A percentile compares a stretch with the other conserved stretches of the same genome.
These are phyloP conservation scores for Danionella dracula DNA, from an alignment of 2,797 vertebrate genomes.

Conservation along the genomic window DNA sequence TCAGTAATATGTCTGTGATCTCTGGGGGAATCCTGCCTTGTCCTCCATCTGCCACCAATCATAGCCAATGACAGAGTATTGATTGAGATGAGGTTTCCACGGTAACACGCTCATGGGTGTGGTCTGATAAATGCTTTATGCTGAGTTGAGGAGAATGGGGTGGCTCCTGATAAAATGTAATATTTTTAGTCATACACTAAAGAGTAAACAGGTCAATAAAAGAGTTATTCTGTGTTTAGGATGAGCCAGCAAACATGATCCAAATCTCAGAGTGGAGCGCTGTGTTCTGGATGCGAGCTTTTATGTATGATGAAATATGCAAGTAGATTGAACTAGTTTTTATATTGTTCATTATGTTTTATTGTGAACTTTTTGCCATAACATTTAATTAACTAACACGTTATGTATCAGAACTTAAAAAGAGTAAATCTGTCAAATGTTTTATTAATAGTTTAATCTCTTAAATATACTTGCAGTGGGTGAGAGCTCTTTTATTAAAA, in stretches of 20 bases:
- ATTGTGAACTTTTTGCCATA: too few relatives aligned
- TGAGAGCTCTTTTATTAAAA: too few relatives aligned
- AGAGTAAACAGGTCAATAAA: neutral
- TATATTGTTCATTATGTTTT: too few relatives aligned
- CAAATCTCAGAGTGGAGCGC: neutral
- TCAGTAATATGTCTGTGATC: slow-evolving; percentile 30
- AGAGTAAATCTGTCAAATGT: too few relatives aligned
- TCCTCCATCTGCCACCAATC: slow-evolving; percentile 51
- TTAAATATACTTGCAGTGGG: too few relatives aligned
- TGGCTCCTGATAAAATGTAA: neutral
- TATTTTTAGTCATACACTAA: neutral
- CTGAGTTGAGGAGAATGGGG: neutral
- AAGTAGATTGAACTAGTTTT: too few relatives aligned
- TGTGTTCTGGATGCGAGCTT: too few relatives aligned
- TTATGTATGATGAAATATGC: too few relatives aligned
- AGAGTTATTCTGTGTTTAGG: neutral
- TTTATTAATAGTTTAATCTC: too few relatives aligned
- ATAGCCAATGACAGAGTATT: slow-evolving; percentile 67
- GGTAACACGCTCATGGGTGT: slow-evolving; percentile 51
- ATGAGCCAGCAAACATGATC: neutral
- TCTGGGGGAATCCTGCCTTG: slow-evolving; percentile 30
- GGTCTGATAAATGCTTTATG: slow-evolving; percentile 24
- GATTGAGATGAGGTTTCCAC: slow-evolving; percentile 66
- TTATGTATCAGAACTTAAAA: too few relatives aligned
- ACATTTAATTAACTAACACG: too few relatives aligned